A percentile compares a stretch with the other conserved stretches of the same genome.
Conservation (phyloP, 2,888 invertebrate species). For the Agrochola litura region DNA sequence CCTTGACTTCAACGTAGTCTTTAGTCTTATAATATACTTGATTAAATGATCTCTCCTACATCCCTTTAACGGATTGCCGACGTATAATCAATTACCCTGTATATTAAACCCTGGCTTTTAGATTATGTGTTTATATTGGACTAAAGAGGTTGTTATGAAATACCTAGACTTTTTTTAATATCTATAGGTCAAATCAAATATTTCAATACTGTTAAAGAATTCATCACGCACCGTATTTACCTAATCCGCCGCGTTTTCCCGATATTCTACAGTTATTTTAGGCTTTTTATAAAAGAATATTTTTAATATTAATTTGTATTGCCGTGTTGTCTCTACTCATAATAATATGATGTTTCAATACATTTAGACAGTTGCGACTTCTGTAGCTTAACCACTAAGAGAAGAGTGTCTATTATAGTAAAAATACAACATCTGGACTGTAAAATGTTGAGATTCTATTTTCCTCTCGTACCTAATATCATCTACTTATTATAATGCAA, state of each 20-base stretch:
- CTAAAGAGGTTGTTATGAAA: too few relatives aligned
- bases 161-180: not conserved
- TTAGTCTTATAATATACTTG: too few relatives aligned
- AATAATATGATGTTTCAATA: not conserved
- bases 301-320: not conserved
- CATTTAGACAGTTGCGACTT: not conserved
- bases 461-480: not conserved
- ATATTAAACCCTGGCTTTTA: too few relatives aligned
- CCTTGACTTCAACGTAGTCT: too few relatives aligned
- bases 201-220: conserved; percentile 1
- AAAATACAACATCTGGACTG: not conserved
- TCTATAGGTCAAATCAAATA: not conserved
- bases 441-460: not conserved
- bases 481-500: not conserved
- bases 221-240: not conserved
- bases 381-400: not conserved
- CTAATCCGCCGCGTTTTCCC: not conserved
- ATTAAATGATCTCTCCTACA: too few relatives aligned
- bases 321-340: not conserved
- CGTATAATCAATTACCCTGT: too few relatives aligned
- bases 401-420: not conserved
- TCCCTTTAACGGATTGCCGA: too few relatives aligned
- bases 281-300: not conserved
- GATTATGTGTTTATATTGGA: too few relatives aligned
- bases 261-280: conserved; percentile 12